These are phyloP conservation scores for Mantis religiosa DNA, from an alignment of 2,888 invertebrate genomes.

Conservation along the genomic window DNA sequence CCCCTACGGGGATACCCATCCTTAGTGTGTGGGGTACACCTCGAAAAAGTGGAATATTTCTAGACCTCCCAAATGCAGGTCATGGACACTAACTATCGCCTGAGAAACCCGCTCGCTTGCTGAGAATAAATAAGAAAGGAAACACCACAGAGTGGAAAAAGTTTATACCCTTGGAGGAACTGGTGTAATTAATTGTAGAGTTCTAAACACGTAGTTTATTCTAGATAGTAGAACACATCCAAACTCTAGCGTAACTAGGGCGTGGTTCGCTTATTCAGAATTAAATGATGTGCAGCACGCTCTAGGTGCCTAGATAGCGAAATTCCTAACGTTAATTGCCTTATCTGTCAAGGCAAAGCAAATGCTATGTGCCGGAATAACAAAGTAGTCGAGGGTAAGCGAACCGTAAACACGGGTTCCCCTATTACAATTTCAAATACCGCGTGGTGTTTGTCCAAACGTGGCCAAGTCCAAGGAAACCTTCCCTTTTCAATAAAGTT, in stretches of 20 bases:
- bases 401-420: not conserved
- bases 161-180: too few relatives aligned
- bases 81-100: too few relatives aligned
- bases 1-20: too few relatives aligned
- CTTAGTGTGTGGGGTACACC: too few relatives aligned
- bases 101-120: too few relatives aligned
- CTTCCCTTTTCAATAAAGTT: not conserved
- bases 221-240: too few relatives aligned
- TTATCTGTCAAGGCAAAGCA: not conserved
- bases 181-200: too few relatives aligned
- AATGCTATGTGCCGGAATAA: not conserved
- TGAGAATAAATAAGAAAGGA: too few relatives aligned
- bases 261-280: not conserved
- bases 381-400: not conserved
- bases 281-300: not conserved
- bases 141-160: too few relatives aligned
- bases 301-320: not conserved
- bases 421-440: not conserved
- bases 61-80: too few relatives aligned
- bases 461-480: not conserved
- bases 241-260: not conserved
- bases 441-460: not conserved
- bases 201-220: too few relatives aligned
- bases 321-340: not conserved
- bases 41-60: too few relatives aligned